Evolutionary conservation across 2,797 vertebrate genomes (phyloP).

Genomic region (Hippopotamyrus pictus): DNA sequence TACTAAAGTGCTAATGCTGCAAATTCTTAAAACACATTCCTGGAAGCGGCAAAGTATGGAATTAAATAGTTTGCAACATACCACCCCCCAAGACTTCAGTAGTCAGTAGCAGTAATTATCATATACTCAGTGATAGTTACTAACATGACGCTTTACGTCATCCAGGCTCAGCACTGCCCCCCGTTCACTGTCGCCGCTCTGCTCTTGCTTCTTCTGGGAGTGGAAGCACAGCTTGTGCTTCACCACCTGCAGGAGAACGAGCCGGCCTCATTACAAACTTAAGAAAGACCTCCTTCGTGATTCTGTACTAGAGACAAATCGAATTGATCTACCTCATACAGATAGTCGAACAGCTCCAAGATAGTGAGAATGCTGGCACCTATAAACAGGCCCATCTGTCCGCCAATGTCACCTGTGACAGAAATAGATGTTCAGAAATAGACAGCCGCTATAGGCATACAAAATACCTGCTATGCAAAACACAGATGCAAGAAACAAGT

Average conservation of each 20-base stretch:
- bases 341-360: constrained; percentile 92
- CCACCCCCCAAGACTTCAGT: neutral
- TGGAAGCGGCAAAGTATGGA: neutral
- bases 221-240: constrained; percentile 86
- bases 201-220: constrained; percentile 81
- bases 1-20: neutral
- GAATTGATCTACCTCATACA: constrained; percentile 78
- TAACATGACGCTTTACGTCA: constrained; percentile 93
- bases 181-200: constrained; percentile 81
- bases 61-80: neutral
- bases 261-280: neutral
- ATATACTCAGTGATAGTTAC: constrained; percentile 63
- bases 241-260: constrained; percentile 66
- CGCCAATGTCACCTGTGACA: constrained; percentile 88
- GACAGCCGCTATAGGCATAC: neutral
- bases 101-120: neutral
- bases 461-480: neutral
- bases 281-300: neutral
- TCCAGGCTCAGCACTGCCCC: constrained; percentile 86
- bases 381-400: constrained; percentile 97
- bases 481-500: neutral
- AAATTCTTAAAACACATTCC: neutral
- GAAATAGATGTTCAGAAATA: neutral
- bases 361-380: constrained; percentile 95
- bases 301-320: neutral